A percentile compares a stretch with the other conserved stretches of the same genome.
phyloP scores from a whole-genome alignment of 2,888 invertebrate genomes.

The Darwinula stevensoni region DNA sequence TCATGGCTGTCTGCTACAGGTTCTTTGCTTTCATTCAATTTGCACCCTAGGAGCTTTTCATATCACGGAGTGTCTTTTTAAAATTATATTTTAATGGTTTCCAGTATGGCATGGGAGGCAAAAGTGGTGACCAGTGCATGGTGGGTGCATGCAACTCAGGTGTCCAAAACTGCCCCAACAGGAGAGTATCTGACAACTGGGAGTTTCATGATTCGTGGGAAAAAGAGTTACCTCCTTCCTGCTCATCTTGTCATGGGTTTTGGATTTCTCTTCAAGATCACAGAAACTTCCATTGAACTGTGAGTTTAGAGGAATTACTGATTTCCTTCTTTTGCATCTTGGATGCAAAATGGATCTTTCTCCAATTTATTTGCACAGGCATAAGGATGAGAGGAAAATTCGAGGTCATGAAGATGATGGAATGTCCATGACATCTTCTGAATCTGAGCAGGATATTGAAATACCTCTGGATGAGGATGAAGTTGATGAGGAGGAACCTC shows the following conservation, averaged over 20 bases:
- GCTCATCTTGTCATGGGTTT: slow-evolving; percentile 74
- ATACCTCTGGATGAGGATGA: no score
- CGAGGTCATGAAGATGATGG: no score
- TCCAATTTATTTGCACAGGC: slow-evolving; percentile 15
- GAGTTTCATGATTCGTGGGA: slow-evolving; percentile 87
- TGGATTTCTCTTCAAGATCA: slow-evolving; percentile 65
- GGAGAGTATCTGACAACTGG: slow-evolving; percentile 92
- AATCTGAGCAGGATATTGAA: no score
- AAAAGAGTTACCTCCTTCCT: slow-evolving; percentile 85
- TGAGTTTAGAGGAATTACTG: no score
- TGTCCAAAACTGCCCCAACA: slow-evolving; percentile 86
- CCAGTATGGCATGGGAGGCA: slow-evolving; percentile 90
- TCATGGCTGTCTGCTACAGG: slow-evolving; percentile 81
- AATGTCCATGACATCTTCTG: no score
- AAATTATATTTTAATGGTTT: no score
- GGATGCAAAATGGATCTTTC: background rate
- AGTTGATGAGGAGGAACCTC: no score
- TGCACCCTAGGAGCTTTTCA: background rate
- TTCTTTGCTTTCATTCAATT: slow-evolving; percentile 11
- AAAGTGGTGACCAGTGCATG: slow-evolving; percentile 83
- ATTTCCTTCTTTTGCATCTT: background rate
- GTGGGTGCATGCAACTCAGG: slow-evolving; percentile 88
- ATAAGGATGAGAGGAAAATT: slow-evolving; percentile 42
- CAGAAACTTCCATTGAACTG: slow-evolving; percentile 66
- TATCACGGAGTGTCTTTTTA: no score